A percentile compares a stretch with the other conserved stretches of the same genome.
phyloP scores from a whole-genome alignment of 1,140 invertebrate genomes.

The Drosophila littoralis region DNA sequence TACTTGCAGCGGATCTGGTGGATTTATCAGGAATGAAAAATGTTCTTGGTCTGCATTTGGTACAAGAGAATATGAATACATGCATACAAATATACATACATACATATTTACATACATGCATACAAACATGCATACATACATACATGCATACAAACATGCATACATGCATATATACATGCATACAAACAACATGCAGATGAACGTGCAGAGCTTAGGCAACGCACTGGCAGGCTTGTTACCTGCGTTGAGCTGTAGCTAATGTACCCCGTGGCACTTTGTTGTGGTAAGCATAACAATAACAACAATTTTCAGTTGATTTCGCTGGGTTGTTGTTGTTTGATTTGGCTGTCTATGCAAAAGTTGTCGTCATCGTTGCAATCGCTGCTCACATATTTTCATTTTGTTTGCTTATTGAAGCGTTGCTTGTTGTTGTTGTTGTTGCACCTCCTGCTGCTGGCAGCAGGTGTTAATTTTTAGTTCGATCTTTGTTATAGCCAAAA shows the following conservation, averaged over 20 bases:
- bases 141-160: neutral
- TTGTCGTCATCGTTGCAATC: conserved; percentile 53
- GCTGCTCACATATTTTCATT: conserved; percentile 61
- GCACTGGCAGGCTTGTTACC: neutral
- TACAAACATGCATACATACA: neutral
- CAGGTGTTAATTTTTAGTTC: conserved; percentile 76
- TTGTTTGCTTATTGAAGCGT: conserved; percentile 59
- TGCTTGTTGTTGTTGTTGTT: conserved; percentile 4
- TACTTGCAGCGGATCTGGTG: no score
- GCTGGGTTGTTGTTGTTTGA: conserved; percentile 24
- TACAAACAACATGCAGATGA: no score
- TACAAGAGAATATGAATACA: no score
- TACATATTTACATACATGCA: neutral
- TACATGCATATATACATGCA: neutral
- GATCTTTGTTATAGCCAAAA: conserved; percentile 17
- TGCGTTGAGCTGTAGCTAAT: neutral
- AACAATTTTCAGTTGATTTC: conserved; percentile 54
- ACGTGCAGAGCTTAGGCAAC: no score
- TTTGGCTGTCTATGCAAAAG: conserved; percentile 40
- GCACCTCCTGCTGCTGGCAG: conserved; percentile 7
- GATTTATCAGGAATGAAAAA: no score
- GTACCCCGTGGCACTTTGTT: neutral
- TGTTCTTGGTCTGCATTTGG: no score
- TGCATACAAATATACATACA: neutral
- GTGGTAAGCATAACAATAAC: conserved; percentile 28